Base-by-base conservation (phyloP, 2,888 invertebrate genomes). In the Opisthograptis luteolata region DNA sequence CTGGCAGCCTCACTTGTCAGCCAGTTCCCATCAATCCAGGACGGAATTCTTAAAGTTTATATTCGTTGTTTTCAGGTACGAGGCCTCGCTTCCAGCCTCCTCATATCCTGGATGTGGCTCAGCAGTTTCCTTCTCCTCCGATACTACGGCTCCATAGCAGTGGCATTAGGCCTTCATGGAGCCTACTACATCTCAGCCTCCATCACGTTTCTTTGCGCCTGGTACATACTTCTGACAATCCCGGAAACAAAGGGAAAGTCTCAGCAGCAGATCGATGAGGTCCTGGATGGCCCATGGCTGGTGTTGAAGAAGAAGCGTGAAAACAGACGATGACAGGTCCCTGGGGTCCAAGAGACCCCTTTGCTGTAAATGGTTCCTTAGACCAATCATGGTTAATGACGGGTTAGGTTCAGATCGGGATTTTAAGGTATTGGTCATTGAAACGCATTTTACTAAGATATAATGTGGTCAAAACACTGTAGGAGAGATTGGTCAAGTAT, bases 71-170 rank as follows among this genome's bases (percentile, higher is more conserved):
- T 53, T 24, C 69, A 90, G 90, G 84, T 87, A 1, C 78, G 90
- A 36, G 81, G 87, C 40, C 72, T 90, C 3, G 89, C 89, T 0
- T 89, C 90, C 19, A 87, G 90, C 35, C 68, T 90, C 13, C 74
- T 90, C 9, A 84, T 89, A 62, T 83, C 87, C 17, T 90, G 87
- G 86, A 87, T 81, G 76, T 90, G 90, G 90, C 72, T 88, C 0
- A 86, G 81, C 65, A 87, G 75, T 57, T 90, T 90, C 61, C 68
- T 90, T 8, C 63, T 87, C 1, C 84, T 90, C 1, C 83, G 90
- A 3, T 90, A 90, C 72, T 90, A 82, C 65, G 85, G 86, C 4
- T 69, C 77, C 8, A 64, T 87, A 1, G 86, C 87, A 5, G 53
- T 81, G 25, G 57, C 74, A 0, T 65, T 90, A 40, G 89, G 89